A percentile compares a stretch with the other conserved stretches of the same genome.
phyloP scores from a whole-genome alignment of 2,113 vertebrate genomes.

The Lamprologus callipterus region DNA sequence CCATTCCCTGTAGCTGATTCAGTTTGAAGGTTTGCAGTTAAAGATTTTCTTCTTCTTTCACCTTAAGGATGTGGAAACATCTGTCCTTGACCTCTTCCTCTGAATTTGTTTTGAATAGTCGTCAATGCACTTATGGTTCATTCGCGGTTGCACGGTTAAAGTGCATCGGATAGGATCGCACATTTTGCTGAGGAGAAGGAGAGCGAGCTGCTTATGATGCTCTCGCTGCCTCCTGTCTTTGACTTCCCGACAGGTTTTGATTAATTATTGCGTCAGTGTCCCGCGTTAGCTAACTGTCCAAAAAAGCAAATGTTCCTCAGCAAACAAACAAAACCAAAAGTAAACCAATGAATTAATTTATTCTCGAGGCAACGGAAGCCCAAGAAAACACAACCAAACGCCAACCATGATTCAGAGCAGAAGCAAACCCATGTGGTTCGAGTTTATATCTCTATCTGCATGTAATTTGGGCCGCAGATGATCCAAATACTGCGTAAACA shows the following conservation, averaged over 20 bases:
- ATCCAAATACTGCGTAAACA: slow-evolving; percentile 45
- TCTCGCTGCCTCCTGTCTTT: neutral
- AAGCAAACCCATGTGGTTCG: slow-evolving; percentile 46
- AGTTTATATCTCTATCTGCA: slow-evolving; percentile 46
- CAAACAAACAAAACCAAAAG: slow-evolving; percentile 38
- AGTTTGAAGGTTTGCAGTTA: neutral
- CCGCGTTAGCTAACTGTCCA: slow-evolving; percentile 6
- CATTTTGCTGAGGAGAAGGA: neutral
- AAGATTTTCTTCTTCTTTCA: neutral
- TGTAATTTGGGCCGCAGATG: slow-evolving; percentile 50
- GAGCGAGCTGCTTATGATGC: neutral
- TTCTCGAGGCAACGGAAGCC: slow-evolving; percentile 18
- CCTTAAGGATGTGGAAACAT: neutral
- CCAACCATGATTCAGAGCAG: slow-evolving; percentile 37
- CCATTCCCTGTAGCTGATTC: neutral
- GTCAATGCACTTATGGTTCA: neutral
- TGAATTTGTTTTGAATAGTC: neutral
- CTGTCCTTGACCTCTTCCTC: neutral
- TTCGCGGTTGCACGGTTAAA: neutral
- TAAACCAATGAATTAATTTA: slow-evolving; percentile 39
- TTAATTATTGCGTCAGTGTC: slow-evolving; percentile 6
- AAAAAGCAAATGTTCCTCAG: slow-evolving; percentile 16
- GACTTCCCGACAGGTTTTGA: neutral
- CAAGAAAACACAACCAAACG: slow-evolving; percentile 41
- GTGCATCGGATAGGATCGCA: neutral